These are phyloP conservation scores for Microhierax caerulescens DNA, from an alignment of 2,797 vertebrate species.

Conservation along the genomic window DNA sequence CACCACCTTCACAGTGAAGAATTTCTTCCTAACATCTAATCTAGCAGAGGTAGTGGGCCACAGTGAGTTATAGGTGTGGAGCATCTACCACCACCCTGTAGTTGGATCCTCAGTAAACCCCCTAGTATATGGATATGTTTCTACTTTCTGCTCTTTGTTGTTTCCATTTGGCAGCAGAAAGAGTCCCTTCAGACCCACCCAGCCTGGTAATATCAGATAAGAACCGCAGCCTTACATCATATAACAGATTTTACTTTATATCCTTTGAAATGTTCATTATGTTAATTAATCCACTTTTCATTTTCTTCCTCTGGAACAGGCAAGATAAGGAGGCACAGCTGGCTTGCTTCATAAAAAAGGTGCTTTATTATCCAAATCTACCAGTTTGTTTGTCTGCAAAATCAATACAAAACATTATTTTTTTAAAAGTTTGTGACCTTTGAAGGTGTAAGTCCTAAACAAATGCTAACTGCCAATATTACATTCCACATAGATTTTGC, in stretches of 20 bases:
- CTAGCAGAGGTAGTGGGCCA: not conserved
- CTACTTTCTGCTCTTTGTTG: not conserved
- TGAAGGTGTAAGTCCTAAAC: not conserved
- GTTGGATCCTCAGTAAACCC: not conserved
- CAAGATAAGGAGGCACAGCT: not conserved
- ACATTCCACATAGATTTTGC: not conserved
- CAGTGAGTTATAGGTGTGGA: not conserved
- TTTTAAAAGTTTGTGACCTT: not conserved
- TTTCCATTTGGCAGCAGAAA: not conserved
- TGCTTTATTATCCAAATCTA: not conserved
- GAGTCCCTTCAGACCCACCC: not conserved
- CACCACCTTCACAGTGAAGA: no score
- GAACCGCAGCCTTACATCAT: not conserved
- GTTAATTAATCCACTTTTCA: slow-evolving; percentile 8
- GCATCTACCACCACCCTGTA: not conserved
- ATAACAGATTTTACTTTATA: not conserved
- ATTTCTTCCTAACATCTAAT: no score
- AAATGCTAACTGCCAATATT: not conserved
- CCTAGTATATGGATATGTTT: not conserved
- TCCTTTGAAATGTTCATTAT: slow-evolving; percentile 4
- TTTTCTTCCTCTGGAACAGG: slow-evolving; percentile 18
- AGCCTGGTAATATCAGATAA: not conserved
- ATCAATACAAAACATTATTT: not conserved
- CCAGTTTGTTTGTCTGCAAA: not conserved
- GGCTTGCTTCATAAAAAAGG: not conserved